phyloP scores from a whole-genome alignment of 2,888 invertebrate genomes.

The Crematogaster levior region DNA sequence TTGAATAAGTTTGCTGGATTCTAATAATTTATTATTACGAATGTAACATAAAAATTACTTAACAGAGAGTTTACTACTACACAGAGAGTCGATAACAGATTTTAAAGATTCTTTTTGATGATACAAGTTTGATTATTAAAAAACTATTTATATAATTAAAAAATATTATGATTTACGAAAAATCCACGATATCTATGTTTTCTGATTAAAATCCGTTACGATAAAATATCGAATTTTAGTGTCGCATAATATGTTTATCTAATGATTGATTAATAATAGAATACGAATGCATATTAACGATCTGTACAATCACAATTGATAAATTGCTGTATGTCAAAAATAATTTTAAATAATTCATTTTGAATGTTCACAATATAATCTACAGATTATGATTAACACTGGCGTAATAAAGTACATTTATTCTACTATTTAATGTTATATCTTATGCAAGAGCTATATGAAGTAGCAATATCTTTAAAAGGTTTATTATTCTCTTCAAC shows the following conservation, averaged over 20 bases:
- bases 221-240: background rate
- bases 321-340: background rate
- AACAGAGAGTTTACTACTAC: too few relatives aligned
- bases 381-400: background rate
- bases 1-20: background rate
- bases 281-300: background rate
- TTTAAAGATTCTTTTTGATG: background rate
- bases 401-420: background rate
- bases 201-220: background rate
- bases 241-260: background rate
- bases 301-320: background rate
- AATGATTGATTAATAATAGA: background rate
- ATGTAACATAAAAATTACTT: background rate
- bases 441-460: background rate
- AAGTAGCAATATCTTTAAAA: background rate
- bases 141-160: background rate
- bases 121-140: constrained; percentile 4
- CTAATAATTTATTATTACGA: constrained; percentile 8
- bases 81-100: background rate
- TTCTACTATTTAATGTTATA: background rate
- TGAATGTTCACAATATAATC: background rate
- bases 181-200: background rate
- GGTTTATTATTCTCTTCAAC: background rate
- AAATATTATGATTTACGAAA: too few relatives aligned
- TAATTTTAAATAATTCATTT: too few relatives aligned